Evolutionary conservation across 2,797 vertebrate genomes (phyloP).

Genomic region (Mergus octosetaceus): DNA sequence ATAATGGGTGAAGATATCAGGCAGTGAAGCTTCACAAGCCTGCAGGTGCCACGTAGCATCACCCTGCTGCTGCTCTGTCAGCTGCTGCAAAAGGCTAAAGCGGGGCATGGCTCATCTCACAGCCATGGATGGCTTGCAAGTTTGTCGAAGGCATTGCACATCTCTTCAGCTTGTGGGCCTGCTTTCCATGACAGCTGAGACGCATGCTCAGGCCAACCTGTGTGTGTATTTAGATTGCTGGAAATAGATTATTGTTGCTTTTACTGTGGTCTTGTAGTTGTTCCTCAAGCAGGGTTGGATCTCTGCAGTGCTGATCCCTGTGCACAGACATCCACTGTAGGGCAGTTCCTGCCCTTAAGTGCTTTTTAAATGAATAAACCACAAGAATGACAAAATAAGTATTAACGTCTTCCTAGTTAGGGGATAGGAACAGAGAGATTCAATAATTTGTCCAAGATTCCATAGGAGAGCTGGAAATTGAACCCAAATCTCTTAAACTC

Average conservation of each 20-base stretch:
- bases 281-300: neutral
- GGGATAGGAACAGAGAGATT: neutral
- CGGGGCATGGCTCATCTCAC: neutral
- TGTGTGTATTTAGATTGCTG: neutral
- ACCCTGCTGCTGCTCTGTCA: neutral
- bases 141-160: accelerated
- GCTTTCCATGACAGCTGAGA: neutral
- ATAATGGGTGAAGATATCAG: neutral
- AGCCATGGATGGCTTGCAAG: neutral
- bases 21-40: neutral
- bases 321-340: neutral
- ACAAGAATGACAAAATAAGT: neutral
- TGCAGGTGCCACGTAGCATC: conserved; percentile 36
- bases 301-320: neutral
- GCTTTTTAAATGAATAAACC: neutral
- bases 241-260: neutral
- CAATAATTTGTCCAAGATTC: conserved; percentile 17
- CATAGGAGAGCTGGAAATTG: neutral
- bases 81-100: neutral
- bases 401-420: neutral
- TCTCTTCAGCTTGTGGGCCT: neutral
- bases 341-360: neutral
- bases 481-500: neutral
- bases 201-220: neutral
- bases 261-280: neutral